Base-by-base conservation (phyloP, 2,888 invertebrate genomes). In the Chalcosyrphus nemorum region DNA sequence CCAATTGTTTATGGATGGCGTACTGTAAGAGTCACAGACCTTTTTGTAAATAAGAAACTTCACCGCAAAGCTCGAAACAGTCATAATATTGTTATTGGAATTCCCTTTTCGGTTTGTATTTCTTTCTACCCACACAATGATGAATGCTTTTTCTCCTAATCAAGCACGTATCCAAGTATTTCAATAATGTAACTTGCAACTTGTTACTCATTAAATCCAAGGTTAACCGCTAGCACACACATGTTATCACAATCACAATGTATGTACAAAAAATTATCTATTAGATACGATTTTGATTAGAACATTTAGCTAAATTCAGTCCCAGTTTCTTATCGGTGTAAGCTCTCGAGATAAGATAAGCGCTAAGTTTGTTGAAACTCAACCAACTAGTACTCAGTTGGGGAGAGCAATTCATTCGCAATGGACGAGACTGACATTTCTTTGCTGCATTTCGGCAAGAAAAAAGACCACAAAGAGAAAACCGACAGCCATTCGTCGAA, bases 371-470 rank as follows among this genome's bases (percentile, higher is more conserved):
- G 7, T n/a, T 4, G 19, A 56, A 65, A 29, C 29, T 11, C 41
- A n/a, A n/a, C 17, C 11, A 71, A 57, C n/a, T 80, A 52, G 1
- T 32, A 32, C 7, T 86, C 6, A 86, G 82, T 86, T 70, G 68
- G 27, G 9, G 72, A 78, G 59, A 78, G 77, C 68, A 86, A 77
- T 74, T 72, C 86, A 47, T 59, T 13, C 41, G 47, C 52, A 77
- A 90, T 90, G 90, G 90, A 90, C 68, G 89, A 89, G 52, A 88
- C 89, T 32, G 90, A 90, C 82, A 82, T 90, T 11, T 89, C 88
- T 52, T 38, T 89, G 9, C 13, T 77, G 0, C 50, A 45, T 5
- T 89, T 89, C 47, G 86, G 87, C 17, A 87, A 84, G 29, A 91
- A 89, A 52, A 89, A 88, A 32, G 87, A 88, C 0, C 35, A 65